A percentile compares a stretch with the other conserved stretches of the same genome.
phyloP scores from a whole-genome alignment of 2,888 invertebrate species.

The Epinotia bilunana region DNA sequence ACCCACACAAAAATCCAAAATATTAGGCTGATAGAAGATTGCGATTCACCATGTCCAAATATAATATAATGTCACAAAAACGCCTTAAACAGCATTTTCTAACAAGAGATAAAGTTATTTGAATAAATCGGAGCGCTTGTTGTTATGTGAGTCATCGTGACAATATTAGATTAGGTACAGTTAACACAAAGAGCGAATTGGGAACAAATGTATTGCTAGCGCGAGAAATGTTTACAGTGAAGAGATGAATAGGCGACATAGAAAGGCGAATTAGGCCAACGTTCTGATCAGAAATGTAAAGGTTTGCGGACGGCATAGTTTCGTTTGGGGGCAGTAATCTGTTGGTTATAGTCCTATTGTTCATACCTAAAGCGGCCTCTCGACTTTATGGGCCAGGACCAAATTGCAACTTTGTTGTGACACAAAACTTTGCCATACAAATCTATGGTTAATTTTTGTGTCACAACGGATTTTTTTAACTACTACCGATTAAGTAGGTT shows the following conservation, averaged over 20 bases:
- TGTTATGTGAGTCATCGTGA: slow-evolving; percentile 24
- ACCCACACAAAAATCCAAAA: background rate
- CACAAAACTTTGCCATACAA: no score
- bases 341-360: slow-evolving; percentile 14
- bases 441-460: no score
- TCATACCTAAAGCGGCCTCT: slow-evolving; percentile 3
- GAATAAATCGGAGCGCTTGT: slow-evolving; percentile 20
- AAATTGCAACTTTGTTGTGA: no score
- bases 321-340: slow-evolving; percentile 4
- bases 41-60: background rate
- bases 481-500: no score
- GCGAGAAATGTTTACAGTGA: slow-evolving; percentile 33
- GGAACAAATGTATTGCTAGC: slow-evolving; percentile 23
- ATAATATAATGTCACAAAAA: slow-evolving; percentile 3
- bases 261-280: slow-evolving; percentile 40
- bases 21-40: background rate
- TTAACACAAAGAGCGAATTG: slow-evolving; percentile 28
- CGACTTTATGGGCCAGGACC: no score
- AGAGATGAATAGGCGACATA: slow-evolving; percentile 39
- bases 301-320: slow-evolving; percentile 17
- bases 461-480: no score
- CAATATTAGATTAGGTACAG: slow-evolving; percentile 23
- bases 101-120: slow-evolving; percentile 22
- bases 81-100: slow-evolving; percentile 17
- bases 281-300: slow-evolving; percentile 34